A percentile compares a stretch with the other conserved stretches of the same genome.
Conservation (phyloP, 2,797 vertebrate species). For the Hipposideros larvatus region DNA sequence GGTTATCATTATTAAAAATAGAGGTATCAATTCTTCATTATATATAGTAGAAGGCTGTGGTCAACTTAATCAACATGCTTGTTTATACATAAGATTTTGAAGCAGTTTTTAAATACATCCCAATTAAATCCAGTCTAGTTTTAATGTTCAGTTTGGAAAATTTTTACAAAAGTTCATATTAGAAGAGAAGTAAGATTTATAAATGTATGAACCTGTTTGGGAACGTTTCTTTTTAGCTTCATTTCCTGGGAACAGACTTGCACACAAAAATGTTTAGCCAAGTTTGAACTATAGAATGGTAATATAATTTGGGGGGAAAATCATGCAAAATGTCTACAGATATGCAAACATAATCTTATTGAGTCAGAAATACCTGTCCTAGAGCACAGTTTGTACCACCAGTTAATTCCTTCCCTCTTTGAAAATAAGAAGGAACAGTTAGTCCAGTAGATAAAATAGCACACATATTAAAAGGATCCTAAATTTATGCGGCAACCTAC, state of each 20-base stretch:
- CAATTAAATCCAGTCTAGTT: background rate
- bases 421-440: conserved; percentile 64
- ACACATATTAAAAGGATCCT: conserved; percentile 29
- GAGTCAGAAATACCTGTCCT: conserved; percentile 55
- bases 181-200: conserved; percentile 35
- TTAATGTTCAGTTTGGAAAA: conserved; percentile 33
- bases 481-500: conserved; percentile 37
- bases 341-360: conserved; percentile 43
- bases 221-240: background rate
- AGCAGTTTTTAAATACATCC: background rate
- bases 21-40: background rate
- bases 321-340: background rate
- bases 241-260: conserved; percentile 48
- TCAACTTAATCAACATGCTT: background rate
- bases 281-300: conserved; percentile 23
- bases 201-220: conserved; percentile 50
- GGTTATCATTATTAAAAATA: background rate
- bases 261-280: conserved; percentile 20
- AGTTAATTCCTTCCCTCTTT: conserved; percentile 50
- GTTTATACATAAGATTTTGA: background rate
- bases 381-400: background rate
- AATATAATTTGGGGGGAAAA: conserved; percentile 11
- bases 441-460: conserved; percentile 43
- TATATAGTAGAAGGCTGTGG: background rate
- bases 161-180: background rate